Percentiles rank a stretch among this genome's conserved stretches.
These are phyloP conservation scores for Siphlonurus alternatus DNA, from an alignment of 2,888 invertebrate genomes.

Conservation along the genomic window DNA sequence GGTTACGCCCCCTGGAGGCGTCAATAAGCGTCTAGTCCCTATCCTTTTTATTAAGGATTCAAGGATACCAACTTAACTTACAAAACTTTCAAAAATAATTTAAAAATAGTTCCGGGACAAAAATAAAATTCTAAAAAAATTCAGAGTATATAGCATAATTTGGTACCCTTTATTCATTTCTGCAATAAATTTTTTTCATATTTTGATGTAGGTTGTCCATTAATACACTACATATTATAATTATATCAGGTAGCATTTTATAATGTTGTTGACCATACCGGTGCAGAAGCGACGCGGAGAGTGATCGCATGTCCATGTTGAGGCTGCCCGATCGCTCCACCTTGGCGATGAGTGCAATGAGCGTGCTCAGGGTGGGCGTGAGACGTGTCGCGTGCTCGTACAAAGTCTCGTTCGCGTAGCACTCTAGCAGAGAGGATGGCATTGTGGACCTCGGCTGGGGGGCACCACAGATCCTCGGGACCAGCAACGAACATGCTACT, in stretches of 20 bases:
- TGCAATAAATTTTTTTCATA: slow-evolving; percentile 8
- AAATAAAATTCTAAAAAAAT: slow-evolving; percentile 16
- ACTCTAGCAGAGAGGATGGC: slow-evolving; percentile 37
- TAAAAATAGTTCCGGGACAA: no score
- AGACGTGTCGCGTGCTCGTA: slow-evolving; percentile 24
- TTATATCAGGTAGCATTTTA: no score
- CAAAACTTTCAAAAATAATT: no score
- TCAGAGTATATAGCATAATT: neutral
- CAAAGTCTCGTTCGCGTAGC: slow-evolving; percentile 37
- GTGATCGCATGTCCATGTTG: slow-evolving; percentile 34
- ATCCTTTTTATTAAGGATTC: no score
- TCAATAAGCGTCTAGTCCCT: no score
- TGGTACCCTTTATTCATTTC: no score
- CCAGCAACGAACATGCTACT: no score
- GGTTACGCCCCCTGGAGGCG: no score
- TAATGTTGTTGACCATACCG: slow-evolving; percentile 28
- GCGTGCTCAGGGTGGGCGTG: slow-evolving; percentile 38
- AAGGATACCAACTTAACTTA: no score
- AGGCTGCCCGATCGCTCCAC: slow-evolving; percentile 34
- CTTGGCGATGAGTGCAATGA: slow-evolving; percentile 42
- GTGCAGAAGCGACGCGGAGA: slow-evolving; percentile 38
- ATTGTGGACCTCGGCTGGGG: slow-evolving; percentile 20
- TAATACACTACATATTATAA: no score
- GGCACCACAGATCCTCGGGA: no score
- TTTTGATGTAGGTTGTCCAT: no score